A percentile compares a stretch with the other conserved stretches of the same genome.
phyloP scores from a whole-genome alignment of 37 sponge, comb jelly and placozoan species.

The Agelas oroides region DNA sequence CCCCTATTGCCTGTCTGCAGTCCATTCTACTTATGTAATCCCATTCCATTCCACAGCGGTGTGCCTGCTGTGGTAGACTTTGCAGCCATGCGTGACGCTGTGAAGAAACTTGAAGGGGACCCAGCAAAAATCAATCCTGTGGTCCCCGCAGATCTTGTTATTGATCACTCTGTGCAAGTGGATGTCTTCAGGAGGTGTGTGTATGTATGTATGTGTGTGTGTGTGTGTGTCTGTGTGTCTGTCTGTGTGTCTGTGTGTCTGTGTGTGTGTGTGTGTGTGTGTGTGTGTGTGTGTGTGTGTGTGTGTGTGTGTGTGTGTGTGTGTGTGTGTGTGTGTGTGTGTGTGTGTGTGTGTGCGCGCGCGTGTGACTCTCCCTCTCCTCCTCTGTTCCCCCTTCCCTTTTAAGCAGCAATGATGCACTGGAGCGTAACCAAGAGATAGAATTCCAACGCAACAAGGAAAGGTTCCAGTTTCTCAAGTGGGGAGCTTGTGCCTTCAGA shows the following conservation, averaged over 20 bases:
- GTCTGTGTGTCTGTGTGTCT: slow-evolving; percentile 23
- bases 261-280: slow-evolving; percentile 26
- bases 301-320: neutral
- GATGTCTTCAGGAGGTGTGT: slow-evolving; percentile 68
- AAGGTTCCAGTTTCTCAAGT: slow-evolving; percentile 90
- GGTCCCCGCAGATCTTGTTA: slow-evolving; percentile 93
- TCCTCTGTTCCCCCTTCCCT: too few relatives aligned
- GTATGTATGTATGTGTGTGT: neutral
- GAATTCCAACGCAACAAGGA: slow-evolving; percentile 95
- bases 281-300: slow-evolving; percentile 46
- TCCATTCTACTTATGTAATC: too few relatives aligned
- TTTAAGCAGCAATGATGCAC: slow-evolving; percentile 67
- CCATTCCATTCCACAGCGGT: slow-evolving; percentile 54
- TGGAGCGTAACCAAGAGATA: slow-evolving; percentile 86
- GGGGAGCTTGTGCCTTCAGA: slow-evolving; percentile 90
- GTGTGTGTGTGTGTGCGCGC: slow-evolving; percentile 23
- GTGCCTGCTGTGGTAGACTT: slow-evolving; percentile 96
- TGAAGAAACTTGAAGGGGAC: slow-evolving; percentile 86
- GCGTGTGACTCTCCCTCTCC: too few relatives aligned
- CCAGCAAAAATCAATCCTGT: slow-evolving; percentile 88
- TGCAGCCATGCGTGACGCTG: slow-evolving; percentile 93
- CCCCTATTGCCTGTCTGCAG: too few relatives aligned
- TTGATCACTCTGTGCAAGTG: slow-evolving; percentile 94
- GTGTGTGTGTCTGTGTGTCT: slow-evolving; percentile 30
- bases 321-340: slow-evolving; percentile 30